These are phyloP conservation scores for Acanthopleura granulata DNA, from an alignment of 2,888 invertebrate genomes.

Conservation along the genomic window DNA sequence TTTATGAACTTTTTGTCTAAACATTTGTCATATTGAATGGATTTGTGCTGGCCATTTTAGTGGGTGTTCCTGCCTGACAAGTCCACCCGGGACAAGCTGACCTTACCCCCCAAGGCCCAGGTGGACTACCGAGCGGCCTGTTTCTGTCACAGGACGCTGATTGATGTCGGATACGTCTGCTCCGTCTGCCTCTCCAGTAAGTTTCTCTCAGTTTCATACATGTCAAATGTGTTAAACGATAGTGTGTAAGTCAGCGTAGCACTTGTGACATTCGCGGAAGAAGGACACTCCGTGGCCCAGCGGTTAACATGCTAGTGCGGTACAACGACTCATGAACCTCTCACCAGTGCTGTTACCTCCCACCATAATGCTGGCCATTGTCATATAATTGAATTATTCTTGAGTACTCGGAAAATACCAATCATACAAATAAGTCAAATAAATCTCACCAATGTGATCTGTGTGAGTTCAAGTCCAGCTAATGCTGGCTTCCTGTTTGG, in stretches of 20 bases:
- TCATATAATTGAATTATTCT: no score
- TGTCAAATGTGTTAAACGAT: background rate
- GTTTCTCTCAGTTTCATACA: constrained; percentile 24
- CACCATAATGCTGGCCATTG: no score
- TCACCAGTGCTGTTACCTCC: no score
- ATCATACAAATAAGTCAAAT: no score
- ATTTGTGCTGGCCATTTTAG: constrained; percentile 40
- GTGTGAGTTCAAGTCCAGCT: no score
- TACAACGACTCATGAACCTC: no score
- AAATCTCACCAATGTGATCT: no score
- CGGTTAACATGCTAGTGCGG: background rate
- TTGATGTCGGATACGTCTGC: constrained; percentile 97
- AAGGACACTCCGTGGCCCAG: no score
- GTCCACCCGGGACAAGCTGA: constrained; percentile 78
- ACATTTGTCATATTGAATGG: no score
- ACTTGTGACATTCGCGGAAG: background rate
- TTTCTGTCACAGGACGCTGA: constrained; percentile 95
- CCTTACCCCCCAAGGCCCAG: constrained; percentile 84
- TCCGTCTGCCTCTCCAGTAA: constrained; percentile 91
- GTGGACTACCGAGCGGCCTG: constrained; percentile 98
- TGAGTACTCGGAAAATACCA: no score
- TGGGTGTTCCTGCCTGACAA: constrained; percentile 93
- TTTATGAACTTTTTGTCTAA: no score
- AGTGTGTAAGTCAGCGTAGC: background rate
- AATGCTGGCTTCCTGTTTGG: no score